Evolutionary conservation across 2,888 invertebrate genomes (phyloP).

Genomic region (Chydorus sphaericus): DNA sequence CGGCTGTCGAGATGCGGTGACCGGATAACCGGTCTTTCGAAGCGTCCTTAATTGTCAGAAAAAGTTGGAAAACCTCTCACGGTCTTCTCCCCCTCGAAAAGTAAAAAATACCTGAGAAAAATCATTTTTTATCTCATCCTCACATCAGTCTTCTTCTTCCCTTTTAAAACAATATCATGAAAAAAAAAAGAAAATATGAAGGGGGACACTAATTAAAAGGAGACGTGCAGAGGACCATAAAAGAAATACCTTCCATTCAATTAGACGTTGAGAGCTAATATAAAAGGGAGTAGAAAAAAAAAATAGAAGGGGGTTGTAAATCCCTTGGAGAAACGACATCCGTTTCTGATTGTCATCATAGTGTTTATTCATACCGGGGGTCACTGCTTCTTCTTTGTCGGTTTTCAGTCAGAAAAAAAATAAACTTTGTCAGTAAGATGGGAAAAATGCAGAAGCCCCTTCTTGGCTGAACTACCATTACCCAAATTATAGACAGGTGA

Average conservation of each 20-base stretch:
- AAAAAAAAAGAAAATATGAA: neutral
- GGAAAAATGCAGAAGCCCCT: no score
- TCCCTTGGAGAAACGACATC: neutral
- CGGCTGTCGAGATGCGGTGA: constrained; percentile 6
- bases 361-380: neutral
- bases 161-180: neutral
- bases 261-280: neutral
- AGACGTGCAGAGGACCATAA: neutral
- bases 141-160: constrained; percentile 5
- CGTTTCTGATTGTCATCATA: constrained; percentile 7
- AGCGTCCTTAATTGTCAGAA: no score
- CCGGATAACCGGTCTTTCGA: constrained; percentile 5
- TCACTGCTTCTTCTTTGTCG: neutral
- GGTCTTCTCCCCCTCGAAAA: neutral
- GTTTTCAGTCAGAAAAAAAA: no score
- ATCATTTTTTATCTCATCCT: constrained; percentile 4
- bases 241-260: neutral
- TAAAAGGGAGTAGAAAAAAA: no score
- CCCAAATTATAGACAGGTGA: no score
- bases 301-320: neutral
- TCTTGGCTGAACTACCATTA: no score
- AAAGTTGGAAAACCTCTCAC: constrained; percentile 3
- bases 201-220: neutral
- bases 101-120: neutral
- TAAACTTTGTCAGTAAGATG: no score